Conservation (phyloP, 2,113 vertebrate genomes). For the Rhizomys pruinosus region DNA sequence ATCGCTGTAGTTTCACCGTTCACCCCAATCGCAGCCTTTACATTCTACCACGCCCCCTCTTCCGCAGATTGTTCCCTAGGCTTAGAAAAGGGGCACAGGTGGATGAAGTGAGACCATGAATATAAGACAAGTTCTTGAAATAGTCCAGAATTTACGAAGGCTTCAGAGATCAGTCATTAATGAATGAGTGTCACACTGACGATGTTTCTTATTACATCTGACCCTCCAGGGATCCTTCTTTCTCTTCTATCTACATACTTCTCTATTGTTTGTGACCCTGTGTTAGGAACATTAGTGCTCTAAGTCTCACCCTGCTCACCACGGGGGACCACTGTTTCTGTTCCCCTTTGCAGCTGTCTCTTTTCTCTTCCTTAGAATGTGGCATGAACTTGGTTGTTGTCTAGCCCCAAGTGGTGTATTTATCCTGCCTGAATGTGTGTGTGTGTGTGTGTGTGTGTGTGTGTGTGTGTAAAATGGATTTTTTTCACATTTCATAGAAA, state of each 20-base stretch:
- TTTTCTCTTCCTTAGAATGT: not conserved
- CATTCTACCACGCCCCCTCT: too few relatives aligned
- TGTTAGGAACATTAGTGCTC: not conserved
- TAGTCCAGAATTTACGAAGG: not conserved
- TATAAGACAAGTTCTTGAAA: not conserved
- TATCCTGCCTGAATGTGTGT: not conserved
- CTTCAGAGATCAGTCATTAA: not conserved
- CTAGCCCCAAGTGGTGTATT: not conserved
- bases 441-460: not conserved
- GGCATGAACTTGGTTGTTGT: not conserved
- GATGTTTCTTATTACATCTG: not conserved
- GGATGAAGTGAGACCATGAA: not conserved
- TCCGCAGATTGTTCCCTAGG: too few relatives aligned
- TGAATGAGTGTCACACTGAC: too few relatives aligned
- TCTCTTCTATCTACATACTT: not conserved
- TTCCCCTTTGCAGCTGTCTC: not conserved
- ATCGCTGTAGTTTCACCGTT: too few relatives aligned
- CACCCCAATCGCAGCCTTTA: too few relatives aligned
- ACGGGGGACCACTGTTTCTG: not conserved
- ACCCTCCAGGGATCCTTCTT: not conserved
- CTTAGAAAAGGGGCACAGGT: too few relatives aligned
- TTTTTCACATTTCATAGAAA: too few relatives aligned
- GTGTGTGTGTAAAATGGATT: too few relatives aligned
- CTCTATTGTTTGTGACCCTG: not conserved
- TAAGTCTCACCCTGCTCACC: not conserved